Base-by-base conservation (phyloP, 2,113 vertebrate genomes). In the Peucedramus taeniatus region DNA sequence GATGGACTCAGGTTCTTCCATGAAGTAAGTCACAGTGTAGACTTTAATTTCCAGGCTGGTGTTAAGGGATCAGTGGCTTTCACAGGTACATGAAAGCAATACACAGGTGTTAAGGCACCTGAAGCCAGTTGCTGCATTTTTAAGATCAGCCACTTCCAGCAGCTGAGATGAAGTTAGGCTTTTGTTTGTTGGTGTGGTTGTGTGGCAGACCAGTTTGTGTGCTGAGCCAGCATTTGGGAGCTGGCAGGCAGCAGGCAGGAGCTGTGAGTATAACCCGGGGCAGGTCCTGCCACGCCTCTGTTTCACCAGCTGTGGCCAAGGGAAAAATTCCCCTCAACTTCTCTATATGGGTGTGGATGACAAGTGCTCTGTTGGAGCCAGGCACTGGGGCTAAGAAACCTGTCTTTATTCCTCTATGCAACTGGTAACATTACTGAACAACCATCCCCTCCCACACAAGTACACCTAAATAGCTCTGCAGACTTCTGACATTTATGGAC, bases 111-210 rank as follows among this genome's bases (percentile, higher is more conserved):
- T 86, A 50, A 88, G 39, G 39, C 56, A 71, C 27, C 23, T 85
- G 44, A 75, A 88, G 63, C 6, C 35, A 37, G 12, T 17, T 56
- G 56, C 69, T 0, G 4, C 21, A 26, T 80, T 88, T 92, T 92
- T 68, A 68, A 93, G 85, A 50, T 6, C 24, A 75, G 13, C 13
- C 21, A 4, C 33, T 64, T 68, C 33, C 11, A 23, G 7, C 50
- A 42, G 33, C 26, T 66, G 65, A 42, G 33, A 1, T 0, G 4
- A 64, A 54, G 16, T 2, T 3, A 12, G 26, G 6, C 10, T 31
- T 69, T 72, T 64, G 11, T 24, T 64, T 2, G 1, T 13, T 31
- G 0, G 1, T 18, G 23, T 40, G 28, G 37, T 2, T 50, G 26
- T 28, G 5, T 0, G 2, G 45, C 42, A 57, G 47, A n/a, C 2